A percentile compares a stretch with the other conserved stretches of the same genome.
phyloP scores from a whole-genome alignment of 2,797 vertebrate genomes.

The Scolopax bukidnonensis region DNA sequence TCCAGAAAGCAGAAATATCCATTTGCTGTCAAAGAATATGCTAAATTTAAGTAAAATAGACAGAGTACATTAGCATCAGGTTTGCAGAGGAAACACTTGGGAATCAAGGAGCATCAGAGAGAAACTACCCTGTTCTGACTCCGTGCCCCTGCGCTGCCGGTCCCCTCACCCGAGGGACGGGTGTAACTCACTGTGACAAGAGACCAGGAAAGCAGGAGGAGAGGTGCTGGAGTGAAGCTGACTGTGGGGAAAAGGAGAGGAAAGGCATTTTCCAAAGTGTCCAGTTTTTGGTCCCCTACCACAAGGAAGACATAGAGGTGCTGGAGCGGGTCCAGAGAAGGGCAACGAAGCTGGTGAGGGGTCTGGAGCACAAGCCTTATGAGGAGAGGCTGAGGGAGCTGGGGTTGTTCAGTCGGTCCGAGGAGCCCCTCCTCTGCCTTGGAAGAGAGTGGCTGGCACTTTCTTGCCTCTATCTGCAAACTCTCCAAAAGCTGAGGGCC shows the following conservation, averaged over 20 bases:
- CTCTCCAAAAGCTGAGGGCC: not conserved
- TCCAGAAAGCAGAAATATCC: not conserved
- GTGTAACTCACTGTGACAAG: not conserved
- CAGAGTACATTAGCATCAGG: not conserved
- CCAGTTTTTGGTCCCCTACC: too few species aligned
- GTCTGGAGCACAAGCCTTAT: too few species aligned
- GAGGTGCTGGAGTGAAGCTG: not conserved
- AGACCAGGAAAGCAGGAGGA: not conserved
- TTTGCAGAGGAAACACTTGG: not conserved
- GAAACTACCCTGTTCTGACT: not conserved
- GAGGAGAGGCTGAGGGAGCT: too few species aligned
- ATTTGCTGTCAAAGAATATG: not conserved
- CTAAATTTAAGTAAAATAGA: not conserved
- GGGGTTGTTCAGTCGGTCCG: fast-evolving
- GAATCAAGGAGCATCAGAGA: not conserved
- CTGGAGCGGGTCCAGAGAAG: too few species aligned
- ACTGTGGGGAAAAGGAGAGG: not conserved
- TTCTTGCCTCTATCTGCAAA: not conserved
- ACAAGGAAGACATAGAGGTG: too few species aligned
- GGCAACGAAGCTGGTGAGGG: too few species aligned
- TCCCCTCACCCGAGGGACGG: not conserved
- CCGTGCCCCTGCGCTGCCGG: fast-evolving
- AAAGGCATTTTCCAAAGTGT: not conserved
- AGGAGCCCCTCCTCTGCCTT: not conserved
- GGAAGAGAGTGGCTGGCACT: not conserved